Evolutionary conservation across 2,797 vertebrate genomes (phyloP), one percentile per base, ranked within the genome.

Genomic region (Pteronotus mesoamericanus): DNA sequence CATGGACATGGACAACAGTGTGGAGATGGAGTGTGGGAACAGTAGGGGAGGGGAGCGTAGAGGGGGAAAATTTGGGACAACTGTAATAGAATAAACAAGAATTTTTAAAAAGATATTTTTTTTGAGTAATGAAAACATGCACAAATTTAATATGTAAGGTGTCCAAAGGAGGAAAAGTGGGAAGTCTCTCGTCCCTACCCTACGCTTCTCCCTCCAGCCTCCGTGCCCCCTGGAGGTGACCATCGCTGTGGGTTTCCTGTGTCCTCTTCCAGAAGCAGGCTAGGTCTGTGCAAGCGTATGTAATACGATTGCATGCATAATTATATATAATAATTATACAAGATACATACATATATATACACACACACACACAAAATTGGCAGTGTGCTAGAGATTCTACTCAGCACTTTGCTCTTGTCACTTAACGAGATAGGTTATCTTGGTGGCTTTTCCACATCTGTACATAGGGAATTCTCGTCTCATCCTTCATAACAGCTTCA

Each of bases 71-170:
- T n/a, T n/a, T n/a, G n/a, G n/a, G n/a, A n/a, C n/a, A n/a, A n/a
- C n/a, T n/a, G n/a, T n/a, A n/a, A n/a, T n/a, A n/a, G n/a, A n/a
- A n/a, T n/a, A n/a, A n/a, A n/a, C n/a, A n/a, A n/a, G n/a, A n/a
- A n/a, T n/a, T n/a, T n/a, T n/a, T n/a, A n/a, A n/a, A n/a, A n/a
- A n/a, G n/a, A n/a, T n/a, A n/a, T n/a, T n/a, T n/a, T n/a, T n/a
- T 51, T 64, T 59, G 9, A 59, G 66, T 42, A 42, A 34, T 85
- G 59, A 92, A 90, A 89, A 24, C 29, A 34, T 6, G 37, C 26
- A 59, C 15, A 59, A 21, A 10, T 57, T 89, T 84, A 83, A 78
- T 79, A 37, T 5, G 22, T 85, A 86, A 92, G 12, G 42, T 53
- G 12, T 46, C 3, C 44, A 39, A 39, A 66, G 42, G 71, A 91